Evolutionary conservation across 2,113 vertebrate genomes (phyloP).

Genomic region (Leptocoma aspasia): DNA sequence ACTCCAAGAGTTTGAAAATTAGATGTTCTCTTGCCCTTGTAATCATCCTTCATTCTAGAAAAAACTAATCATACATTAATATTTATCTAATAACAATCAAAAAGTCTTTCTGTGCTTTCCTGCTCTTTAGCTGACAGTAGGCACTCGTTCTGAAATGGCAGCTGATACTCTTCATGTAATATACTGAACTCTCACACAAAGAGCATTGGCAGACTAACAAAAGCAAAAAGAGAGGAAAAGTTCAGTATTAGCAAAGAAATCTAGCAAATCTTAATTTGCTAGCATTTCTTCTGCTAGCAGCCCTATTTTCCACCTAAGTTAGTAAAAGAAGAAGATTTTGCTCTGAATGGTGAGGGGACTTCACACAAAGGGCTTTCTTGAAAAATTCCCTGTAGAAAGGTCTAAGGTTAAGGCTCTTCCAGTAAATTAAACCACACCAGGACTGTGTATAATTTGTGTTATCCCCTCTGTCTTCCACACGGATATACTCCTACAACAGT

Average conservation of each 20-base stretch:
- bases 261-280: background rate
- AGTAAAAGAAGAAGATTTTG: background rate
- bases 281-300: background rate
- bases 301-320: background rate
- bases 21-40: background rate
- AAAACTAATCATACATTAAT: background rate
- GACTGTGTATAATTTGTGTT: fast-evolving
- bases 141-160: fast-evolving
- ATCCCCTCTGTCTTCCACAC: background rate
- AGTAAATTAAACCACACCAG: background rate
- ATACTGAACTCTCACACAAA: background rate
- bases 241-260: background rate
- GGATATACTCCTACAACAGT: background rate
- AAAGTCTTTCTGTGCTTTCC: background rate
- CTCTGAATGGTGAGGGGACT: background rate
- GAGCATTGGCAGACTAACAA: fast-evolving
- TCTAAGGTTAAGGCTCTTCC: background rate
- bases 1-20: background rate
- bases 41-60: background rate
- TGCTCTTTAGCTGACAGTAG: background rate
- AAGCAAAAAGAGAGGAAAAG: background rate
- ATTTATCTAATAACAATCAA: background rate
- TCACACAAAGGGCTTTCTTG: background rate
- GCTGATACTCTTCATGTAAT: fast-evolving
- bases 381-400: background rate